Percentiles rank a stretch among this genome's conserved stretches.
Conservation (phyloP, 2,113 vertebrate species). For the Ciconia boyciana region DNA sequence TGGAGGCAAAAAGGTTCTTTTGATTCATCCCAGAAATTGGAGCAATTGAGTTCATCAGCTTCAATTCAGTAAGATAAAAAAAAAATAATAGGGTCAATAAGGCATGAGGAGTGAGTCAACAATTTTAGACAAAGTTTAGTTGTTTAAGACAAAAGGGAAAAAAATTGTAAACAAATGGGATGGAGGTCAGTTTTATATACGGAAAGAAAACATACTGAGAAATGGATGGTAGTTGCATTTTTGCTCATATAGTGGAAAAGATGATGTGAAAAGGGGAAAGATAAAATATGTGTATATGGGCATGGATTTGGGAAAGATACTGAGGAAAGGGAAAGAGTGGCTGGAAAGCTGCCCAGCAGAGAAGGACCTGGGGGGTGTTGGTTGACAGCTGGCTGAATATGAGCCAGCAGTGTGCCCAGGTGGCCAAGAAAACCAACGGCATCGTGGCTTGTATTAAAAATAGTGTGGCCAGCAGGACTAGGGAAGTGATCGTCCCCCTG, state of each 20-base stretch:
- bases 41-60: not conserved
- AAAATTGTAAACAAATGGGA: not conserved
- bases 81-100: not conserved
- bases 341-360: too few species aligned
- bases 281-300: not conserved
- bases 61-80: not conserved
- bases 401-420: too few species aligned
- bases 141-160: not conserved
- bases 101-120: not conserved
- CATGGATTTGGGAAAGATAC: not conserved
- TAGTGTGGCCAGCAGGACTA: too few species aligned
- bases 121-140: not conserved
- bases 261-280: not conserved
- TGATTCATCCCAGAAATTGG: not conserved
- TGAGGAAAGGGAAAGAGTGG: not conserved
- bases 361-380: too few species aligned
- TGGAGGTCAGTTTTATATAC: not conserved
- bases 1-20: not conserved
- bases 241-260: not conserved
- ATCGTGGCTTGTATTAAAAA: too few species aligned
- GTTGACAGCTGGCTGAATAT: too few species aligned
- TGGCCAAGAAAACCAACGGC: too few species aligned
- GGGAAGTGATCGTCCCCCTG: too few species aligned
- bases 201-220: not conserved
- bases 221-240: not conserved